Percentiles rank a stretch among this genome's conserved stretches.
Evolutionary conservation across 2,113 vertebrate species (phyloP).

Genomic region (Piprites chloris): DNA sequence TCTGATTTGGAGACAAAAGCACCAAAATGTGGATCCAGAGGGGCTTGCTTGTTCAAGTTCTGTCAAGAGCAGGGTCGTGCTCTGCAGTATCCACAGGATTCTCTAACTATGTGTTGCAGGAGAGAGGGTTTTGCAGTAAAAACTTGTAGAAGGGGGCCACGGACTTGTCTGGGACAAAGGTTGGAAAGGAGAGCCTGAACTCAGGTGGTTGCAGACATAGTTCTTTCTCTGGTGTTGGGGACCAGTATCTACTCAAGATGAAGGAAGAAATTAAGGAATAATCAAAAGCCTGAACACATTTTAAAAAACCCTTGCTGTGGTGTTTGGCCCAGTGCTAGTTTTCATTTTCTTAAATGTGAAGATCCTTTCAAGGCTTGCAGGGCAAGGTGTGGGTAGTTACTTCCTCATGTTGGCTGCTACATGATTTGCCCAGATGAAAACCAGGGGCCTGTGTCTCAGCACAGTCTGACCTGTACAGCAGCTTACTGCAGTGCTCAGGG

Average conservation of each 20-base stretch:
- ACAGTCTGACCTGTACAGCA: background rate
- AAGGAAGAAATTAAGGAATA: background rate
- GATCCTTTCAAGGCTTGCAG: background rate
- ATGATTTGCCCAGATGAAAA: background rate
- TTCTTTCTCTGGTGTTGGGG: background rate
- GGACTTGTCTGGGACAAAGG: background rate
- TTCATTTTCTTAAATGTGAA: background rate
- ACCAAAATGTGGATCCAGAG: background rate
- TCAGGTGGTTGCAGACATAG: background rate
- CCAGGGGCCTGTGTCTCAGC: fast-evolving
- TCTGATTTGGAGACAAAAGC: background rate
- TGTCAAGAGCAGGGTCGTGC: background rate
- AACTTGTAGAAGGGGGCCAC: background rate
- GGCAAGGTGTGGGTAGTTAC: background rate
- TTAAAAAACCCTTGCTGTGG: background rate
- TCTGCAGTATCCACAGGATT: background rate
- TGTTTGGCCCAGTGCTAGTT: background rate
- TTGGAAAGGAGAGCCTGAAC: background rate
- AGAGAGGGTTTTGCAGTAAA: background rate
- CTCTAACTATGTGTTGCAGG: background rate
- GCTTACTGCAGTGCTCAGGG: background rate
- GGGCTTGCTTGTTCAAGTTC: background rate
- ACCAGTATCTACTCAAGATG: background rate
- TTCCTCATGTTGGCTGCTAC: background rate
- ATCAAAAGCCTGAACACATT: background rate